phyloP scores from a whole-genome alignment of 2,888 invertebrate species.

The Sacculina carcini region DNA sequence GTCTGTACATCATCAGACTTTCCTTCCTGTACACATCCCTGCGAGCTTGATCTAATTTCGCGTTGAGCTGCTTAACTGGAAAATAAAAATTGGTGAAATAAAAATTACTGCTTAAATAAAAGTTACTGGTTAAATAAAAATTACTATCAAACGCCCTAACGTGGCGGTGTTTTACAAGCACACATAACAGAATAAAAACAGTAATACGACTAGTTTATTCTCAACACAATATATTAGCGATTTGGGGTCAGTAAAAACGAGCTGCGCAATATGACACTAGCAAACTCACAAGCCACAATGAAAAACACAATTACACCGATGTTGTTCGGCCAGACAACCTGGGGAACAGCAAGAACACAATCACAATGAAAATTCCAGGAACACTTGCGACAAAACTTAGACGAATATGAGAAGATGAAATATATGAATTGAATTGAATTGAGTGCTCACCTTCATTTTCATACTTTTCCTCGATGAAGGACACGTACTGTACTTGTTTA shows the following conservation, averaged over 20 bases:
- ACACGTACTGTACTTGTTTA: background rate
- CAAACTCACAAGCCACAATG: too few species aligned
- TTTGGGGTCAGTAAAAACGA: too few species aligned
- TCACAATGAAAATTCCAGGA: too few species aligned
- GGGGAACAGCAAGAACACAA: too few species aligned
- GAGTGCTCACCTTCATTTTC: background rate
- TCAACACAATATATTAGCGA: background rate
- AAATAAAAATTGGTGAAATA: too few species aligned
- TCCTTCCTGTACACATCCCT: constrained; percentile 68
- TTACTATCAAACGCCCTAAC: background rate
- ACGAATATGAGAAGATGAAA: too few species aligned
- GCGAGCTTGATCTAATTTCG: constrained; percentile 30
- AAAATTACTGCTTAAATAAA: background rate
- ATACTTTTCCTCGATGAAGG: background rate
- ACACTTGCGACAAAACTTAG: too few species aligned
- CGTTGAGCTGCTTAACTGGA: background rate
- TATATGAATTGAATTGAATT: background rate
- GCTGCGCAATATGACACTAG: too few species aligned
- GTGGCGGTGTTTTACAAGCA: background rate
- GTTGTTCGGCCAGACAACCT: too few species aligned
- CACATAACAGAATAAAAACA: background rate
- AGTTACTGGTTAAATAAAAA: background rate
- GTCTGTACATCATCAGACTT: constrained; percentile 64
- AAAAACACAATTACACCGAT: too few species aligned
- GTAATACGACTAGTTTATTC: background rate